These are phyloP conservation scores for Blomia tropicalis DNA, from an alignment of 2,888 invertebrate genomes.

Conservation along the genomic window DNA sequence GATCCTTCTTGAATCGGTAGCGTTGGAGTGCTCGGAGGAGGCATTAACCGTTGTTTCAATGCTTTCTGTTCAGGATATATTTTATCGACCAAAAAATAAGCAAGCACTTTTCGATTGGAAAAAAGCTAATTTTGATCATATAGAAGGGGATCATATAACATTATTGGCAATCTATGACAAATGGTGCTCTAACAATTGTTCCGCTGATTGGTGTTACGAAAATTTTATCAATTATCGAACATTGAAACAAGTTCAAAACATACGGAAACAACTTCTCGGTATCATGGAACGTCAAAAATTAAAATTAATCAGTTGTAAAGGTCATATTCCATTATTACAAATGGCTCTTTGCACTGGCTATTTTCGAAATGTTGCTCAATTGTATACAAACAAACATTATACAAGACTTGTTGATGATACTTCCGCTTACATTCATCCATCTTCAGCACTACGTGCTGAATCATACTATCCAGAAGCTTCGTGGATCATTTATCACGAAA, in stretches of 20 bases:
- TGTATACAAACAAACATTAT: conserved; percentile 94
- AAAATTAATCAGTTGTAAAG: conserved; percentile 89
- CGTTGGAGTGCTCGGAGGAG: conserved; percentile 91
- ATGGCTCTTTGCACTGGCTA: conserved; percentile 95
- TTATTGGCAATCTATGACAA: conserved; percentile 95
- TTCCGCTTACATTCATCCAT: conserved; percentile 97
- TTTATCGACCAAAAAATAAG: conserved; percentile 68
- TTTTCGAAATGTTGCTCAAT: conserved; percentile 95
- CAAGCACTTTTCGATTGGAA: conserved; percentile 94
- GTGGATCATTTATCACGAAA: conserved; percentile 97
- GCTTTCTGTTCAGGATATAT: conserved; percentile 97
- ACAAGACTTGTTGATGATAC: conserved; percentile 91
- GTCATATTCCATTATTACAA: conserved; percentile 84
- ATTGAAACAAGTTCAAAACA: conserved; percentile 89
- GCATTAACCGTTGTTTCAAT: conserved; percentile 95
- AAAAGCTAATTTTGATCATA: conserved; percentile 97
- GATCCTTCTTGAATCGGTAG: conserved; percentile 97
- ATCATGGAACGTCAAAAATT: conserved; percentile 95
- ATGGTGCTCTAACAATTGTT: conserved; percentile 98
- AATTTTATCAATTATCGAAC: conserved; percentile 96
- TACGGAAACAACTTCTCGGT: conserved; percentile 86
- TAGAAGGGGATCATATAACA: conserved; percentile 94
- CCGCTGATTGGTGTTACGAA: conserved; percentile 98
- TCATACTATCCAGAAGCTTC: conserved; percentile 96
- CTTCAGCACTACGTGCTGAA: conserved; percentile 88